Conservation (phyloP, 2,797 vertebrate genomes). For the Cichlasoma orientale region DNA sequence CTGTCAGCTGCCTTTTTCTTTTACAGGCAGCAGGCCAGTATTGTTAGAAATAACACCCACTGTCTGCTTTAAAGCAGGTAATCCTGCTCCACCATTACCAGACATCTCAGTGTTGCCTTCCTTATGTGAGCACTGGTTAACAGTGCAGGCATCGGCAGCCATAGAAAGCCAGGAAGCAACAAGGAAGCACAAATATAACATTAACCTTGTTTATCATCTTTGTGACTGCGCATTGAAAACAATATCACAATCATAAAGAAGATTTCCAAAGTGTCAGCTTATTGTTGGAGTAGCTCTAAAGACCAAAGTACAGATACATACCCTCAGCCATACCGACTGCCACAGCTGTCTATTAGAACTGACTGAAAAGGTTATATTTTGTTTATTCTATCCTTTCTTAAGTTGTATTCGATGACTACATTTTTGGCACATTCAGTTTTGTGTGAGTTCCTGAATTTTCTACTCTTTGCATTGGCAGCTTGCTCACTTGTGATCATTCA, state of each 20-base stretch:
- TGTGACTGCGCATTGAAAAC: no score
- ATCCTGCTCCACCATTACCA: not conserved
- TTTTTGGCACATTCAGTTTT: not conserved
- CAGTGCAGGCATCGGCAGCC: not conserved
- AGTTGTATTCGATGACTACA: not conserved
- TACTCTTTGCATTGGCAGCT: not conserved
- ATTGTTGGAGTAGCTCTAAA: not conserved
- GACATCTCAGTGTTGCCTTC: not conserved
- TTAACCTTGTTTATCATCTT: not conserved
- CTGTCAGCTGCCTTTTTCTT: constrained; percentile 1
- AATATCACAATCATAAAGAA: not conserved
- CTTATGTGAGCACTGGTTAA: not conserved
- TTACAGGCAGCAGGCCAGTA: not conserved
- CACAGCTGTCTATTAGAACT: not conserved
- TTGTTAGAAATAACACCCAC: not conserved
- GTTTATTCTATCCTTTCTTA: not conserved
- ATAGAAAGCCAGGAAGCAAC: not conserved
- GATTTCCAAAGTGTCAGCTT: not conserved
- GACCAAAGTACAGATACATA: not conserved
- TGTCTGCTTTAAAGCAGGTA: not conserved
- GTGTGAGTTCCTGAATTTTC: not conserved
- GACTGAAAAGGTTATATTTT: not conserved
- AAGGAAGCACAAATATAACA: not conserved
- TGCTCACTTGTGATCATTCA: not conserved
- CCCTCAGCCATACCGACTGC: not conserved